Conservation (phyloP, 2,113 vertebrate genomes). For the Carassius carassius region DNA sequence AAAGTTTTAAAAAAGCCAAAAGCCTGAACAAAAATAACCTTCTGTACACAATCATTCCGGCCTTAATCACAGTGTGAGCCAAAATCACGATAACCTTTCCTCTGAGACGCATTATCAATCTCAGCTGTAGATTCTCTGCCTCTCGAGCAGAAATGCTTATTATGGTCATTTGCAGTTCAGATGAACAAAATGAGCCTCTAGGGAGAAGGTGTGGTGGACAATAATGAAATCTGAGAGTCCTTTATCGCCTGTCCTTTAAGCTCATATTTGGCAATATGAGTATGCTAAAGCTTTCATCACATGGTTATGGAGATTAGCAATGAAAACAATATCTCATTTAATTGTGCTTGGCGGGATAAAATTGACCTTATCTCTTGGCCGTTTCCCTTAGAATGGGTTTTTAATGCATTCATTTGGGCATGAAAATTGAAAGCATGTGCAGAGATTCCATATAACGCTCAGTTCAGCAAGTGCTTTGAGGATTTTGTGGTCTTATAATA, state of each 20-base stretch:
- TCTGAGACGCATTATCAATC: background rate
- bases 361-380: conserved; percentile 24
- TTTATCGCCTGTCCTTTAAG: background rate
- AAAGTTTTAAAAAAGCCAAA: background rate
- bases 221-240: conserved; percentile 32
- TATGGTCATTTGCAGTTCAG: conserved; percentile 11
- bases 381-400: conserved; percentile 14
- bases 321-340: conserved; percentile 30
- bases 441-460: conserved; percentile 16
- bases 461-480: conserved; percentile 4
- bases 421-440: conserved; percentile 32
- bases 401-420: conserved; percentile 29
- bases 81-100: conserved; percentile 5
- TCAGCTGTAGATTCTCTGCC: background rate
- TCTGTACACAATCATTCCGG: background rate
- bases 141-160: background rate
- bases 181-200: conserved; percentile 14
- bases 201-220: conserved; percentile 41
- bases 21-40: background rate
- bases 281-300: conserved; percentile 30
- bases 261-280: background rate
- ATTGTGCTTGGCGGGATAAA: background rate
- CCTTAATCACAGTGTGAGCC: background rate
- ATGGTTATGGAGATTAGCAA: conserved; percentile 7
- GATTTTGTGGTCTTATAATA: conserved; percentile 13